Evolutionary conservation across 2,113 vertebrate species (phyloP), one percentile per base, ranked within the genome.

Genomic region (Salvelinus fontinalis): DNA sequence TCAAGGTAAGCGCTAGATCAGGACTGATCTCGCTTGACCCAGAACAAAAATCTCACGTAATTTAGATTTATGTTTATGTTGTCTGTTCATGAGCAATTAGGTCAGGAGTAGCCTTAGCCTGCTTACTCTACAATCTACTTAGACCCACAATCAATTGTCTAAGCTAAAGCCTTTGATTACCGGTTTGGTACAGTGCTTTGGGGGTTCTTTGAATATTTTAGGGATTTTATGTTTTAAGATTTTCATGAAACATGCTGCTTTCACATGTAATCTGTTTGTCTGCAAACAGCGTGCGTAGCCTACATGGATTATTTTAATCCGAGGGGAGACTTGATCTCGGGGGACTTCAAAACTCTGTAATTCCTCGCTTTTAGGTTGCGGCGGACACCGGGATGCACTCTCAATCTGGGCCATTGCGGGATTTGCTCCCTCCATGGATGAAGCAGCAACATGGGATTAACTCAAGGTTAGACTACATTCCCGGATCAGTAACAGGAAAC

Each of bases 391-490:
- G 91, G 82, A 84, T 79, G 81, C 69, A 60, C 82, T 91, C 87
- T 84, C 87, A 92, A 94, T 92, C 90, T 93, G 92, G 93, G 93
- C 73, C 93, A 93, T 83, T 79, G 82, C 82, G 81, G 93, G 94
- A 94, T 94, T 94, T 94, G 81, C 82, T 86, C 66, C 54, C 79
- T 83, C 88, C 92, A 93, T 94, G 91, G 93, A 91, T 90, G 80
- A 78, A 71, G 59, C n/a, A 1, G 86, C 79, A 87, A 84, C 85
- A 89, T 67, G 78, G 85, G 88, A 88, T 90, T 89, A 89, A 91
- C 84, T 70, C 83, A 85, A 89, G 87, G 79, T 88, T 88, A 85
- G 83, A 84, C 67, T 29, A 68, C 88, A 68, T 81, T 82, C 85
- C 72, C 81, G 80, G 83, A 85, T 89, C 90, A 89, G 73, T 75